phyloP scores from a whole-genome alignment of 2,888 invertebrate species.

The Operophtera brumata region DNA sequence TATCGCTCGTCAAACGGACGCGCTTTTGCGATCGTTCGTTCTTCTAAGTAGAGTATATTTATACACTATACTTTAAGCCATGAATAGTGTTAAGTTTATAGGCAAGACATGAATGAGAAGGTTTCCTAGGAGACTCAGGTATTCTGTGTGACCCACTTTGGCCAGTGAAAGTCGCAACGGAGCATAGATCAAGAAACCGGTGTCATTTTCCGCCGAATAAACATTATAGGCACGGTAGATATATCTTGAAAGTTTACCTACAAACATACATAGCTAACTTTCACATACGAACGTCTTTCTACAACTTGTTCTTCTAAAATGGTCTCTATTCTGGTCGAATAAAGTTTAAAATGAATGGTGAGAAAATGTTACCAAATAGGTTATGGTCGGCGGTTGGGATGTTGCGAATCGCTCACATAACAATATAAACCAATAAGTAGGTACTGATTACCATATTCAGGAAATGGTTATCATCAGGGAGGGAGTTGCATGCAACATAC shows the following conservation, averaged over 20 bases:
- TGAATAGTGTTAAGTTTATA: no score
- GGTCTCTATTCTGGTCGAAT: conserved; percentile 4
- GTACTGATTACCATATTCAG: conserved; percentile 1
- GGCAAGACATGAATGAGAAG: no score
- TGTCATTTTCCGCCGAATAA: conserved; percentile 20
- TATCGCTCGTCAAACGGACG: no score
- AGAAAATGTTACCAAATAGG: neutral
- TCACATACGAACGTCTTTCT: conserved; percentile 16
- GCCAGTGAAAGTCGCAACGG: conserved; percentile 25
- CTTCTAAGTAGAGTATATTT: no score
- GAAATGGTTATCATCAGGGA: conserved; percentile 4
- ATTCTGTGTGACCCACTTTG: conserved; percentile 1
- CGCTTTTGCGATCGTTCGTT: no score
- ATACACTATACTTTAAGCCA: no score
- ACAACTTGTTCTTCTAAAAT: conserved; percentile 1
- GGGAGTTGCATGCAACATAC: no score
- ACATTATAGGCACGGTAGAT: conserved; percentile 17
- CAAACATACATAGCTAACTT: conserved; percentile 27
- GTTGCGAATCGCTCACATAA: conserved; percentile 20
- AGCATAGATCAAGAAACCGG: conserved; percentile 16
- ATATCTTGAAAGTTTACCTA: conserved; percentile 31
- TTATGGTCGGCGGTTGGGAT: conserved; percentile 14
- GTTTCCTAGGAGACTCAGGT: no score
- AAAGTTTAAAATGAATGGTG: conserved; percentile 1
- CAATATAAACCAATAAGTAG: conserved; percentile 4